Base-by-base conservation (phyloP, 2,888 invertebrate species). In the Morpho helenor region DNA sequence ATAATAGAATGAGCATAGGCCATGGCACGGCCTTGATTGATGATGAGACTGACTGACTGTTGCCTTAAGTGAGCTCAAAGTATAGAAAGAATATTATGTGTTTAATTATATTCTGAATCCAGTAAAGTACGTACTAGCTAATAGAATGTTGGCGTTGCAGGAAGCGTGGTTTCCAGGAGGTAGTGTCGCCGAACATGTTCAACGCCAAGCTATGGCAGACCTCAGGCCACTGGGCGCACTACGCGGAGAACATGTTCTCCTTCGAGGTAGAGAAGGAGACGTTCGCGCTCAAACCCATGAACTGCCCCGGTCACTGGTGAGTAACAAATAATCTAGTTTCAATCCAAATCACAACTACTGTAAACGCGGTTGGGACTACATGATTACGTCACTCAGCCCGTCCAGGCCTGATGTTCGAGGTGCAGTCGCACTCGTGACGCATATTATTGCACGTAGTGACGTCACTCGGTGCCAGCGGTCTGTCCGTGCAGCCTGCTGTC, bases 141-240 rank as follows among this genome's bases (percentile, higher is more conserved):
- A 31, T 31, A 5, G 31, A 5, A 31, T 31, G 3, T 16, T 16
- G 16, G 16, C 16, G 8, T 60, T 56, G 0, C 72, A 89, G 89
- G 49, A 42, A 95, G 67, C 94, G 99, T 43, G 98, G 98, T 0
- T 99, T 98, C 83, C 95, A 97, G 79, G 98, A 98, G 80, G 99
- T 99, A 50, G 94, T 99, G 2, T 93, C 97, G 0, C 99, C 99
- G 0, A 99, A 99, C 79, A 96, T 99, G 74, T 99, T 95, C 90
- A 99, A 99, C 84, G 93, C 95, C 4, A 98, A 98, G 78, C 84
- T 99, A 61, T 99, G 99, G 99, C 95, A 99, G 87, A 96, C 95
- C 1, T 99, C 99, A 0, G 99, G 99, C 0, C 99, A 99, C 87
- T 99, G 99, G 99, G 95, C 97, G 58, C 99, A 99, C 81, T 99